Conservation (phyloP, 2,888 invertebrate genomes). For the Nomada fucata region DNA sequence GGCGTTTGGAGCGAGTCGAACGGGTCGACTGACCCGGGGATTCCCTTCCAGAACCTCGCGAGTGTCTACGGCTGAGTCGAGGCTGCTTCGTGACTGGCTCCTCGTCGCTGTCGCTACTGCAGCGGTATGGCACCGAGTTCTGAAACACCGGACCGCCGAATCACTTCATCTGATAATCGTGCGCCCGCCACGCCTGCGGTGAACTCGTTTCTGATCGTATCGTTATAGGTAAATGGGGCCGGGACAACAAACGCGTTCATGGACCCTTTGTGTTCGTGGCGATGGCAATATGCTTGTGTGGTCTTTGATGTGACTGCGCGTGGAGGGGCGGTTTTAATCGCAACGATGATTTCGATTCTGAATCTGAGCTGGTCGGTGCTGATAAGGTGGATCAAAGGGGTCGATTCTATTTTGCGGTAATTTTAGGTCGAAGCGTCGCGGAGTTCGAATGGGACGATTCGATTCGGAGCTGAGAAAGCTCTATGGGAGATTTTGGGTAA, state of each 20-base stretch:
- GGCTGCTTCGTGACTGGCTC: slow-evolving; percentile 91
- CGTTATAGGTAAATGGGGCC: slow-evolving; percentile 10
- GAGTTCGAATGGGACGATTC: no score
- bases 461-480: no score
- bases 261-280: background rate
- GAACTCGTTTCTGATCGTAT: slow-evolving; percentile 20
- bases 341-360: no score
- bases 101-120: slow-evolving; percentile 89
- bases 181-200: slow-evolving; percentile 11
- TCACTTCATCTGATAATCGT: slow-evolving; percentile 47
- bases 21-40: slow-evolving; percentile 68
- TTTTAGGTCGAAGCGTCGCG: no score
- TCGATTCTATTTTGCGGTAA: no score
- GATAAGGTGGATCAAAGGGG: no score
- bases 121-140: slow-evolving; percentile 85
- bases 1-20: slow-evolving; percentile 57
- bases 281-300: background rate
- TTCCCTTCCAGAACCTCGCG: slow-evolving; percentile 67
- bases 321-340: no score
- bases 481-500: no score
- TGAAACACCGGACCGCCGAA: slow-evolving; percentile 82
- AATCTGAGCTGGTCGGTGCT: no score
- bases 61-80: slow-evolving; percentile 84
- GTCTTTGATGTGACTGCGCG: no score
- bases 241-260: background rate